Evolutionary conservation across 2,888 invertebrate genomes (phyloP).

Genomic region (Tetheella fluctuosa): DNA sequence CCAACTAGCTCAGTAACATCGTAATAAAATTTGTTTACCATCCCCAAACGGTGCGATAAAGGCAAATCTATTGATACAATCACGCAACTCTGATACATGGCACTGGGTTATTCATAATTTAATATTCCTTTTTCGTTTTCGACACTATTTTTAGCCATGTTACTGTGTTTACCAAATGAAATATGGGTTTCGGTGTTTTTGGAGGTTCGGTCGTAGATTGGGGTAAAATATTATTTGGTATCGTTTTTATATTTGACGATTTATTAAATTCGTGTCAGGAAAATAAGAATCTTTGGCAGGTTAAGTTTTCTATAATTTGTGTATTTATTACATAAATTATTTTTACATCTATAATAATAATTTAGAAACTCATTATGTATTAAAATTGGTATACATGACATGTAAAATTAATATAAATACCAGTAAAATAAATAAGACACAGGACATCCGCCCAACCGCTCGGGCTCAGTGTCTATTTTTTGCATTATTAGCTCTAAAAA

Average conservation of each 20-base stretch:
- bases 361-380: too few relatives aligned
- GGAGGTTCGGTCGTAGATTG: background rate
- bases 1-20: constrained; percentile 60
- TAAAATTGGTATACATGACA: too few relatives aligned
- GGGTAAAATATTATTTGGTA: constrained; percentile 6
- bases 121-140: constrained; percentile 1
- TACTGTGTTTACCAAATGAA: constrained; percentile 4
- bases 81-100: constrained; percentile 44
- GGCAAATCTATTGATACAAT: constrained; percentile 51
- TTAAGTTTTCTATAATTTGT: background rate
- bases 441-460: too few relatives aligned
- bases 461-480: too few relatives aligned
- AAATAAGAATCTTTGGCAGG: background rate
- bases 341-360: background rate
- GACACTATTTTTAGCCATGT: constrained; percentile 6
- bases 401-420: too few relatives aligned
- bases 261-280: background rate
- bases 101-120: constrained; percentile 15
- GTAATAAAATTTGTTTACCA: constrained; percentile 70
- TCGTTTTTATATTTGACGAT: background rate
- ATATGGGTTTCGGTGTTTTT: constrained; percentile 8
- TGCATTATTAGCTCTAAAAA: too few relatives aligned
- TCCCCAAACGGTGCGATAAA: constrained; percentile 49
- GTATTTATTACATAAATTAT: background rate
- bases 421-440: too few relatives aligned